Evolutionary conservation across 2,797 vertebrate genomes (phyloP), one percentile per base, ranked within the genome.

Genomic region (Manis javanica): DNA sequence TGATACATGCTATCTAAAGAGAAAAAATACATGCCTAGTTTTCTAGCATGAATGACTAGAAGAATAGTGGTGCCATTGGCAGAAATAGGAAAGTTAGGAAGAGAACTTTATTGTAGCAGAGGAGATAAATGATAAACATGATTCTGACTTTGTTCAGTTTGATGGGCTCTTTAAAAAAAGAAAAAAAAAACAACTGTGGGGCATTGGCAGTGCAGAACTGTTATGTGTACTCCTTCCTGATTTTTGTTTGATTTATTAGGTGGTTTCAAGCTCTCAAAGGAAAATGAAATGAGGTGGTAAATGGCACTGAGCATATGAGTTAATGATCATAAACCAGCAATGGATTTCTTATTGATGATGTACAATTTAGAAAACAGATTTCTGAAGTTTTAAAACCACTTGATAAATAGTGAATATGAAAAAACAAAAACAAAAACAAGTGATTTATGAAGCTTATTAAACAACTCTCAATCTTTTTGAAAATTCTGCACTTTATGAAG

Each of bases 301-400:
- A 94, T 74, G 37, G 34, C 72, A 90, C 8, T 92, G 19, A 95
- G 24, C 10, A 5, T 77, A 24, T 59, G 72, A 92, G 88, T 63
- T 97, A 94, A 86, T 49, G 82, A 69, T 72, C 69, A 61, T 89
- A 87, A 96, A 88, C 19, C 37, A 81, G 68, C 12, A 75, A 39
- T 66, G 34, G 24, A 66, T 94, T 95, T 68, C 59, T 95, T 90
- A 83, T 7, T 18, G 8, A 19, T 95, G 69, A 71, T 64, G 21
- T 84, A 77, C 34, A 81, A 81, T 91, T n/a, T 59, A 77, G 87
- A 96, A 92, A 87, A 88, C 16, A 77, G 53, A 92, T 86, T 95
- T 92, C 63, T 94, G 31, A 86, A 92, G 59, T 59, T 94, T 94
- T 96, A 82, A 94, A 95, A 74, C 24, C 15, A 59, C 49, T 90